Evolutionary conservation across 64 coral and sea anemone species (phyloP).

Genomic region (Porites australiensis): DNA sequence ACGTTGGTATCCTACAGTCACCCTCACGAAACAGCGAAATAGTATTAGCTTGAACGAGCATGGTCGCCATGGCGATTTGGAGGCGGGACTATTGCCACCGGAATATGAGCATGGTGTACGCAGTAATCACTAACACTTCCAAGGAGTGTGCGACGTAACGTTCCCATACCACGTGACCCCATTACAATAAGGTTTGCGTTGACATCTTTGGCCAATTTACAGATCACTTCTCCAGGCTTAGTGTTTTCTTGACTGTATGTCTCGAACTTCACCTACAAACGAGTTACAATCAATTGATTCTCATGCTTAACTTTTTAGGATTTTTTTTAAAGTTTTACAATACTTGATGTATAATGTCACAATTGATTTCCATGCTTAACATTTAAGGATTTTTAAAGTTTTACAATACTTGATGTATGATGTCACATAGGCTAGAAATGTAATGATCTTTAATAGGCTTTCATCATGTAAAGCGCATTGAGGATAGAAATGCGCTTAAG

Average conservation of each 20-base stretch:
- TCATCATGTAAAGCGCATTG: too few relatives aligned
- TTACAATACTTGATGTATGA: too few relatives aligned
- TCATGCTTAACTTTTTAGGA: too few relatives aligned
- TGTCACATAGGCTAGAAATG: too few relatives aligned
- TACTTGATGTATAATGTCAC: too few relatives aligned
- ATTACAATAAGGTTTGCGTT: conserved; percentile 54
- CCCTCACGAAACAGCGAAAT: too few relatives aligned
- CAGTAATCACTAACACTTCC: conserved; percentile 82
- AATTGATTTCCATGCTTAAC: too few relatives aligned
- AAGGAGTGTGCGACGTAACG: conserved; percentile 67
- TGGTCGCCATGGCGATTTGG: background rate
- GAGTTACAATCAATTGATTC: background rate
- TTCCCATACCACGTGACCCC: conserved; percentile 70
- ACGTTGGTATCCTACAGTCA: too few relatives aligned
- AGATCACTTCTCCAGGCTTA: conserved; percentile 76
- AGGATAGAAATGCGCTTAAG: too few relatives aligned
- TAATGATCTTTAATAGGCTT: too few relatives aligned
- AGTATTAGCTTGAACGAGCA: background rate
- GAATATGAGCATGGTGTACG: conserved; percentile 70
- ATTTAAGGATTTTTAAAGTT: too few relatives aligned
- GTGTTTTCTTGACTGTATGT: conserved; percentile 58
- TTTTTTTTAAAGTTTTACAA: too few relatives aligned
- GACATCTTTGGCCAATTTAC: conserved; percentile 60
- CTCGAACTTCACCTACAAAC: conserved; percentile 62
- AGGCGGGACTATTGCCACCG: conserved; percentile 56